Evolutionary conservation across 2,797 vertebrate genomes (phyloP), one percentile per base, ranked within the genome.

Genomic region (Tapera naevia): DNA sequence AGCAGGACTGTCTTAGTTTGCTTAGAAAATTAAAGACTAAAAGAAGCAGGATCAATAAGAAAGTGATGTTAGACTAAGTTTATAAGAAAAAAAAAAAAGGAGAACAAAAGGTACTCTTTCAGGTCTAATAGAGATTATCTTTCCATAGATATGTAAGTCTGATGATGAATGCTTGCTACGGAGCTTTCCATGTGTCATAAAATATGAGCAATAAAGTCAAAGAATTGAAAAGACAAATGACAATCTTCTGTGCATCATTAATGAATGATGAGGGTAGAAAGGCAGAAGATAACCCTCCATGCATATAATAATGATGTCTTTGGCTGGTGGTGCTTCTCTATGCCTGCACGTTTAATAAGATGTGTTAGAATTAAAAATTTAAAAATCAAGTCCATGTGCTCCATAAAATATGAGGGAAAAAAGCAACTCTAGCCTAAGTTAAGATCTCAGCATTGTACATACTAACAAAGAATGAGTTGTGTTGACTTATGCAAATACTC

Each of bases 301-400:
- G 96, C 93, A 95, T 96, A 96, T 92, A 94, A 95, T 96, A 93
- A 96, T 84, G 74, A 93, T 79, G 86, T 57, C 89, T 95, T 86
- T 92, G 90, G 91, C 92, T 93, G 64, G 62, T 92, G 86, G 60
- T 74, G 72, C 61, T 89, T 96, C 93, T 90, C 80, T 88, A 22
- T 80, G 78, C 89, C 89, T 86, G 37, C 66, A 82, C 93, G 3
- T 95, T 96, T 96, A 95, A 96, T 96, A 96, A 88, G 83, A 95
- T 72, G 88, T 91, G 89, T 93, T 92, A 61, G 69, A 96, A 96
- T 96, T 92, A 97, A 97, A 97, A 91, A 96, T 95, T 96, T 94
- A 96, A 94, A 95, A 88, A 88, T 92, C 72, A 86, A 91, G 72
- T 73, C 76, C 73, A 50, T 65, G 86, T 82, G 61, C 70, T 95